These are phyloP conservation scores for Drosophila mimetica DNA, from an alignment of 2,888 invertebrate species.

Conservation along the genomic window DNA sequence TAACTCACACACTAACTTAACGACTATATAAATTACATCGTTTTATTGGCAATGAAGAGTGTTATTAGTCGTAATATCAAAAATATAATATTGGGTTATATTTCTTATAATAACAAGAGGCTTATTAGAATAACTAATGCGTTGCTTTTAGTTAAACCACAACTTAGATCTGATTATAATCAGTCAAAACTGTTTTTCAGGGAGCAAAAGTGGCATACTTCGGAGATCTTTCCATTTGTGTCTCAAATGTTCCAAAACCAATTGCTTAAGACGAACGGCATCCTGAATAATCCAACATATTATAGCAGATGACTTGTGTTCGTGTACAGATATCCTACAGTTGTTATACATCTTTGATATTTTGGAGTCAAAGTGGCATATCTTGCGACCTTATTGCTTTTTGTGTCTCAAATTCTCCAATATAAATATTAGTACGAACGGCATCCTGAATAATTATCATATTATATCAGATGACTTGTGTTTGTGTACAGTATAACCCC, in stretches of 20 bases:
- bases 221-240: background rate
- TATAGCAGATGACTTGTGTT: background rate
- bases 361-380: conserved; percentile 55
- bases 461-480: conserved; percentile 62
- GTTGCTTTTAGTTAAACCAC: background rate
- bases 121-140: too few species aligned
- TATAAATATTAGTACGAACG: conserved; percentile 42
- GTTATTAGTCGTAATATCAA: too few species aligned
- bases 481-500: too few species aligned
- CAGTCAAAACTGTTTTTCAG: too few species aligned
- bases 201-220: conserved; percentile 1
- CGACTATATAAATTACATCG: background rate
- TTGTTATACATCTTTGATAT: too few species aligned
- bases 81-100: too few species aligned
- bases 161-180: too few species aligned
- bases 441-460: conserved; percentile 54
- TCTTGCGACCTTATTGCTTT: background rate
- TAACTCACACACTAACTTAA: background rate
- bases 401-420: conserved; percentile 60
- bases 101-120: too few species aligned
- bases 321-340: background rate
- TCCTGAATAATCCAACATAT: background rate
- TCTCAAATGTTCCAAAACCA: conserved; percentile 4
- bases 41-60: background rate
- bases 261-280: background rate